These are phyloP conservation scores for Drosophila formosana DNA, from an alignment of 2,888 invertebrate genomes.

Conservation along the genomic window DNA sequence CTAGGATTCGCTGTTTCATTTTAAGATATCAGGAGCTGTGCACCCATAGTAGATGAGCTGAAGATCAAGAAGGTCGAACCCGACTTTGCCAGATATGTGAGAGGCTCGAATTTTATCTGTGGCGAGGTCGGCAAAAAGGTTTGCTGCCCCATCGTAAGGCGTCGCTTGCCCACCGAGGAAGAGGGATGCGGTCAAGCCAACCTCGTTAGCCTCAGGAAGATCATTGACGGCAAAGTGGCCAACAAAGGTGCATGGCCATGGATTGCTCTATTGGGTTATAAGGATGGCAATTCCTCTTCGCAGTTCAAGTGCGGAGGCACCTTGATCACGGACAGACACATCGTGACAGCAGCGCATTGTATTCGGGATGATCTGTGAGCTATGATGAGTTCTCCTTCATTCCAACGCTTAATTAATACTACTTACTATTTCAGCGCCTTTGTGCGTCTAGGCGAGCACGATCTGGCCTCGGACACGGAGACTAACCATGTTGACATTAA, in stretches of 20 bases:
- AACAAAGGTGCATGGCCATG: slow-evolving; percentile 92
- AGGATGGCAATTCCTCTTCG: slow-evolving; percentile 79
- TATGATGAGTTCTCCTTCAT: neutral
- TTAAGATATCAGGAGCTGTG: slow-evolving; percentile 74
- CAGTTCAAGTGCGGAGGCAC: slow-evolving; percentile 86
- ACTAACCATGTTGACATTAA: slow-evolving; percentile 87
- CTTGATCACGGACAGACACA: slow-evolving; percentile 86
- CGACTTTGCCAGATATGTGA: slow-evolving; percentile 68
- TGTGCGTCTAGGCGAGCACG: slow-evolving; percentile 92
- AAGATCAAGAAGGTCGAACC: slow-evolving; percentile 64
- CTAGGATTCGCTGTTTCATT: neutral
- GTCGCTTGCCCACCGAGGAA: slow-evolving; percentile 80
- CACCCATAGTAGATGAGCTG: slow-evolving; percentile 64
- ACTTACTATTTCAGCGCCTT: slow-evolving; percentile 55
- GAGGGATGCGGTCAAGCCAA: slow-evolving; percentile 88
- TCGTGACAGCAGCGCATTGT: slow-evolving; percentile 88
- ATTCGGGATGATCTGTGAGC: slow-evolving; percentile 79
- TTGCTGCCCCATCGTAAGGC: slow-evolving; percentile 78
- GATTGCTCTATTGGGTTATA: slow-evolving; percentile 91
- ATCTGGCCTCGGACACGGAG: slow-evolving; percentile 88
- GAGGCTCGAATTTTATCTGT: slow-evolving; percentile 79
- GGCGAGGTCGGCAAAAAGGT: slow-evolving; percentile 59
- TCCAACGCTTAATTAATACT: neutral
- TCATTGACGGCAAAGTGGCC: slow-evolving; percentile 89
- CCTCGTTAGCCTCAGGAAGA: slow-evolving; percentile 86